Base-by-base conservation (phyloP, 1,140 invertebrate species). In the Drosophila ananassae region DNA sequence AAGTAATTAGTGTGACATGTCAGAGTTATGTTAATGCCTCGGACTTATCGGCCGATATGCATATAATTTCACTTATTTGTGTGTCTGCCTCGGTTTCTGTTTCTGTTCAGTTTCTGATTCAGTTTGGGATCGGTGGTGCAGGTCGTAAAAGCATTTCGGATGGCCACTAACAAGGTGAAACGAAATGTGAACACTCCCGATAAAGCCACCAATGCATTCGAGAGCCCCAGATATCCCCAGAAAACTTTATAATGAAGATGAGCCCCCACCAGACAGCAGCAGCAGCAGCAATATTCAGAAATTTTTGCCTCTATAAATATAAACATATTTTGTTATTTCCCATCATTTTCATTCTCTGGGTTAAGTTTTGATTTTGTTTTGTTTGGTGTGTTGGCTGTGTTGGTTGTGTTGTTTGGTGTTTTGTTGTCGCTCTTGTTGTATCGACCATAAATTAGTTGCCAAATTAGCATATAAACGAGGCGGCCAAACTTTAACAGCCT, bases 1-100 rank as follows among this genome's bases (percentile, higher is more conserved):
- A 91, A 89, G 90, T 91, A 91, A 91, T 91, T 91, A 91, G 90
- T 91, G 90, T 90, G 90, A 91, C 90, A 91, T 90, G 83, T 75
- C 83, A 84, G 59, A 90, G 89, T 90, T 90, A 90, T 90, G 89
- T 90, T 90, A 89, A 90, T 89, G 80, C 57, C 47, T 46, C 55
- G 28, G 46, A 50, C 71, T 73, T 73, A 69, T 67, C 67, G 74
- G 57, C 54, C 53, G 64, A 69, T 80, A 80, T 85, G 81, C 75
- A 85, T 85, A 85, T 85, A 78, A 82, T 85, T 87, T 85, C 66
- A 78, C 66, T 77, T 81, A 59, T 87, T 74, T 85, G 54, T 77
- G 58, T 69, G 28, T 30, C 39, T 44, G 57, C n/a, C 50, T 39
- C 17, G 39, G 64, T n/a, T 32, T 28, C 52, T 32, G 56, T 21